Evolutionary conservation across 2,888 invertebrate genomes (phyloP).

Genomic region (Cataglyphis cursor): DNA sequence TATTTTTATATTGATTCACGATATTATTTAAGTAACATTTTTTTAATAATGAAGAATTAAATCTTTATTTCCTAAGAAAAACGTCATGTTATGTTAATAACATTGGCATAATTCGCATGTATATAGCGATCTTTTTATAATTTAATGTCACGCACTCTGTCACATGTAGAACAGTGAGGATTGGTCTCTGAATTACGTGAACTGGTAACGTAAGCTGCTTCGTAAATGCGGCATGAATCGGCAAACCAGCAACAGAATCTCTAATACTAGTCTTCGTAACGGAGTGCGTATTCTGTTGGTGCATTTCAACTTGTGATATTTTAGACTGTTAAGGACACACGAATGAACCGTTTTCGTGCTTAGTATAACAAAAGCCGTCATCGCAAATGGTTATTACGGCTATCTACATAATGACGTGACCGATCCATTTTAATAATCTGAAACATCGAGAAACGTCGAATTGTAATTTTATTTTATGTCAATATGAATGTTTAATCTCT

Average conservation of each 20-base stretch:
- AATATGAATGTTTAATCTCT: no score
- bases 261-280: not conserved
- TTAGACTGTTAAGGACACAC: not conserved
- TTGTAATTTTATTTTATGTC: no score
- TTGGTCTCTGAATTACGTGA: not conserved
- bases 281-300: not conserved
- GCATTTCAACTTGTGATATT: not conserved
- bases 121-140: not conserved
- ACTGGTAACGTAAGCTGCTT: not conserved
- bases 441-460: not conserved
- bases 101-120: not conserved
- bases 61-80: not conserved
- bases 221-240: not conserved
- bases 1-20: not conserved
- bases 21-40: not conserved
- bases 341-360: not conserved
- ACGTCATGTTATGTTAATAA: not conserved
- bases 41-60: not conserved
- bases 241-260: not conserved
- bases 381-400: not conserved
- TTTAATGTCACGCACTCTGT: not conserved
- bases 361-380: not conserved
- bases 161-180: not conserved
- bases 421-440: not conserved
- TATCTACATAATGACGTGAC: not conserved